phyloP scores from a whole-genome alignment of 2,113 vertebrate genomes.

The Trogon melanurus region DNA sequence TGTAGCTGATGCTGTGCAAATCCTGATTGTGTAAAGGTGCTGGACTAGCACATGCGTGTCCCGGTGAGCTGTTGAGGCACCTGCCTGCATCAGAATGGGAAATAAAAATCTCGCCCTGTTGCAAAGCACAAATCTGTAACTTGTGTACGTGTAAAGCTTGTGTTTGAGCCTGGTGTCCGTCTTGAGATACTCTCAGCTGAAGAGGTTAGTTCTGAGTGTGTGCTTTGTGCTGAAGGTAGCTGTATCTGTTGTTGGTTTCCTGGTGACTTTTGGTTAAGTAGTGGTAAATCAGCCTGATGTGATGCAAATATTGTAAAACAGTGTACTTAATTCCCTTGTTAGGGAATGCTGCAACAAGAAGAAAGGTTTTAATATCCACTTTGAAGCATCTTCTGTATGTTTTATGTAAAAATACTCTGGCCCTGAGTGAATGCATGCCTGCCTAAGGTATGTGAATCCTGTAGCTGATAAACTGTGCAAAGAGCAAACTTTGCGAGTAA shows the following conservation, averaged over 20 bases:
- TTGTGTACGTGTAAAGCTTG: not conserved
- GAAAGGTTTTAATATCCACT: not conserved
- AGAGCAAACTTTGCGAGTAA: not conserved
- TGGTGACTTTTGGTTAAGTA: not conserved
- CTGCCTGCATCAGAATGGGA: not conserved
- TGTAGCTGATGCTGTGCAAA: not conserved
- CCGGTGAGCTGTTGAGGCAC: not conserved
- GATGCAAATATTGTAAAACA: not conserved
- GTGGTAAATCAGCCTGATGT: not conserved
- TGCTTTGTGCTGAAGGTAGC: not conserved
- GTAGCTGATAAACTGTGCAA: not conserved
- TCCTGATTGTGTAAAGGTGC: not conserved
- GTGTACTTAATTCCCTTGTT: not conserved
- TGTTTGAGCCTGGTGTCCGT: not conserved
- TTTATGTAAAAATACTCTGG: not conserved
- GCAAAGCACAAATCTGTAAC: not conserved
- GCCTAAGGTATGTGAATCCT: not conserved
- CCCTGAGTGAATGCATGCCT: not conserved
- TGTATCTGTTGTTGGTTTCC: constrained; percentile 1
- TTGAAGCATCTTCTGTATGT: not conserved
- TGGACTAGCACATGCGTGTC: not conserved
- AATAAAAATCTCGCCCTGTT: not conserved
- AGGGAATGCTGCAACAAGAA: not conserved
- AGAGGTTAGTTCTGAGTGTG: constrained; percentile 14
- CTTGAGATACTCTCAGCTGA: constrained; percentile 16